These are phyloP conservation scores for Thecocarcelia acutangulata DNA, from an alignment of 2,888 invertebrate species.

Conservation along the genomic window DNA sequence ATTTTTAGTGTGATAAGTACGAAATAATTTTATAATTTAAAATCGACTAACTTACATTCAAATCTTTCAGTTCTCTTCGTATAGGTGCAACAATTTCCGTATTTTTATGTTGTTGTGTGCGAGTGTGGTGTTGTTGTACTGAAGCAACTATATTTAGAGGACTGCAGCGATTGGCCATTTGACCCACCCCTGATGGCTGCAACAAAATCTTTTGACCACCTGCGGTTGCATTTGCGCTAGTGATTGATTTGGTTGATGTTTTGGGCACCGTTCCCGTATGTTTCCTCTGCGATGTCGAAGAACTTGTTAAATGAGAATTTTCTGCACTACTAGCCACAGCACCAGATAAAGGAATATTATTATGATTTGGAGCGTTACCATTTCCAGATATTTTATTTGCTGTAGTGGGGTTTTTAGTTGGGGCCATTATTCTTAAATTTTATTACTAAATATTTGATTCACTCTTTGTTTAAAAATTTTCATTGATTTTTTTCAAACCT, in stretches of 20 bases:
- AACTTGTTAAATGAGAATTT: constrained; percentile 27
- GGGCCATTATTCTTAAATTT: constrained; percentile 70
- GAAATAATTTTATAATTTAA: neutral
- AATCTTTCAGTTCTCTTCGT: constrained; percentile 83
- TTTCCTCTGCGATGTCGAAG: constrained; percentile 61
- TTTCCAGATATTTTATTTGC: constrained; percentile 52
- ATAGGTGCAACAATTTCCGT: constrained; percentile 84
- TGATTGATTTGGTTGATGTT: constrained; percentile 69
- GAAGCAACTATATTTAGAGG: constrained; percentile 67
- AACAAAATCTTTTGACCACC: constrained; percentile 38
- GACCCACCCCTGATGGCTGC: constrained; percentile 64
- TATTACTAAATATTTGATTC: neutral
- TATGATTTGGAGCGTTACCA: constrained; percentile 32
- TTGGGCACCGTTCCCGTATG: constrained; percentile 87
- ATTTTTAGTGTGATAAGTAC: neutral
- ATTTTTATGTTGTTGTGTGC: constrained; percentile 72
- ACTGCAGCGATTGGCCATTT: constrained; percentile 62
- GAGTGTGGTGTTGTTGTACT: constrained; percentile 66
- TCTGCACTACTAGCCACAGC: constrained; percentile 17
- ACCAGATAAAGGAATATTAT: constrained; percentile 18
- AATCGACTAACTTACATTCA: constrained; percentile 76
- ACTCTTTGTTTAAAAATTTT: constrained; percentile 37
- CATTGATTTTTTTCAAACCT: constrained; percentile 65
- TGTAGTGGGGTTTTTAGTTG: constrained; percentile 71
- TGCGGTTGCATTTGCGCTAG: constrained; percentile 36